Base-by-base conservation (phyloP, 2,797 vertebrate genomes). In the Darevskia nairensis region DNA sequence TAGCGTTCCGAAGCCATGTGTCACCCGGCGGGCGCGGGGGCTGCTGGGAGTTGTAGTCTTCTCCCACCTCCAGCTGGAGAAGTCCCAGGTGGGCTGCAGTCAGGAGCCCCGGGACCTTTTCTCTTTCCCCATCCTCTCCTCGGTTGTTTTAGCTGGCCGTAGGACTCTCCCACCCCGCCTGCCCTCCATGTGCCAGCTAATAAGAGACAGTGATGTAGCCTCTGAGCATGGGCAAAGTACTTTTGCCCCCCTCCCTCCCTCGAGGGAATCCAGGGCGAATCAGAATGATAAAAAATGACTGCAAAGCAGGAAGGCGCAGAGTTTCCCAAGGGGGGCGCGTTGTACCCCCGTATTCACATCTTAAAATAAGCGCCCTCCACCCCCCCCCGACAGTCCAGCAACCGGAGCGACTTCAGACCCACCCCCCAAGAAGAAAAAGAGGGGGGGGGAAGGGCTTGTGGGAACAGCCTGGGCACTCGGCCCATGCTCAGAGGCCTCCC, bases 21-120 rank as follows among this genome's bases (percentile, higher is more conserved):
- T 85, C 88, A 85, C 15, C 17, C 15, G 29, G 10, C 21, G 15
- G 61, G 78, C 77, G 76, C 87, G 19, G 68, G 6, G 68, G 13
- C 68, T 44, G 66, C 82, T 85, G 88, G 88, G 88, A 80, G 19
- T 41, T 55, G 88, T 76, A 80, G 83, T 75, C 3, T 66, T 55
- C 41, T 8, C n/a, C n/a, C 84, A 2, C 6, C 39, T n/a, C 29
- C 75, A 1, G 44, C 4, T 44, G 44, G 44, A 6, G 6, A 3
- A 1, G 39, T 9, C 21, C 59, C 80, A 71, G 74, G 81, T 68
- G 10, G 3, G 50, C 8, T 8, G 25, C 25, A 2, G 50, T 17
- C 46, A 7, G 2, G 23, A 68, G 61, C 46, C 71, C 50, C 46
- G 50, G 23, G 80, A 8, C n/a, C 6, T 23, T 59, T 32, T 9